These are phyloP conservation scores for Charadrius vociferus DNA, from an alignment of 2,113 vertebrate species.

Conservation along the genomic window DNA sequence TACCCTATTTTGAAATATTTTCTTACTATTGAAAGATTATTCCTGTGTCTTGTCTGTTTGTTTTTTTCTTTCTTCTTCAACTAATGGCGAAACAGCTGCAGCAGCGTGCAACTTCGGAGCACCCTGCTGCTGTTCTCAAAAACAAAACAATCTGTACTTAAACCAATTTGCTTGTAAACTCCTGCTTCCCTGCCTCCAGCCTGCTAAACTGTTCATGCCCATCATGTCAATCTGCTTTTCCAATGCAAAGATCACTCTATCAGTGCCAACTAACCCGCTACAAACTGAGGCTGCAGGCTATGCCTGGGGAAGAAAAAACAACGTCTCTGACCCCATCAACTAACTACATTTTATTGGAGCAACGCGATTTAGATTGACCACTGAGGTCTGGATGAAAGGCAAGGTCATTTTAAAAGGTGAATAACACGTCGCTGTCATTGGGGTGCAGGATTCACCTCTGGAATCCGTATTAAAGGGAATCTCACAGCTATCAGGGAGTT, in stretches of 20 bases:
- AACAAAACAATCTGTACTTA: conserved; percentile 34
- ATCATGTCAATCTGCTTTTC: conserved; percentile 39
- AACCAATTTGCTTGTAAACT: conserved; percentile 51
- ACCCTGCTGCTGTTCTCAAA: conserved; percentile 3
- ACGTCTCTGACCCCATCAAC: conserved; percentile 1
- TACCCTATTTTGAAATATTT: neutral
- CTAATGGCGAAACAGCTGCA: conserved; percentile 32
- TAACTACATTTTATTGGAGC: neutral
- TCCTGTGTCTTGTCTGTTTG: neutral
- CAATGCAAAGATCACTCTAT: neutral
- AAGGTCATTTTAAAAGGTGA: neutral
- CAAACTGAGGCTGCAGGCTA: neutral
- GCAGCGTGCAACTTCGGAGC: neutral
- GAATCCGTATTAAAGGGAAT: neutral
- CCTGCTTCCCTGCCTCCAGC: conserved; percentile 9
- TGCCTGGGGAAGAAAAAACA: neutral
- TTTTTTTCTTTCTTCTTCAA: neutral
- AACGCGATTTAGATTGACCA: conserved; percentile 30
- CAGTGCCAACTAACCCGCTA: neutral
- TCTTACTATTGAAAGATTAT: neutral
- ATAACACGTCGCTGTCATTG: fast-evolving
- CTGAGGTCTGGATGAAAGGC: neutral
- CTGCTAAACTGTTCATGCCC: conserved; percentile 46
- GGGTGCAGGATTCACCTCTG: neutral
- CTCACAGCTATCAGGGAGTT: neutral